These are phyloP conservation scores for Gadopsis bispinosus DNA, from an alignment of 2,797 vertebrate species.

Conservation along the genomic window DNA sequence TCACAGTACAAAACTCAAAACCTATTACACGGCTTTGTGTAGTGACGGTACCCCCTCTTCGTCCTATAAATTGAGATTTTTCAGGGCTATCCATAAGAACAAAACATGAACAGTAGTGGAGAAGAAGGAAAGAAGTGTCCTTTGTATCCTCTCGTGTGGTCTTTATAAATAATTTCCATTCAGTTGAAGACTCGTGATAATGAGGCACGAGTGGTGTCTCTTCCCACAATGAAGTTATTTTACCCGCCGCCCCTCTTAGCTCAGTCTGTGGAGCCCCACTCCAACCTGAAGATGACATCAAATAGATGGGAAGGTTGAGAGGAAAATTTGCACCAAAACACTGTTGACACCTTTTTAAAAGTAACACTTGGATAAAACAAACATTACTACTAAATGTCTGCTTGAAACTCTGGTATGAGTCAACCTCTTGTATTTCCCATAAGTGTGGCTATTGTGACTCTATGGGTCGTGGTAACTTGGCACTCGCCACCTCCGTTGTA, in stretches of 20 bases:
- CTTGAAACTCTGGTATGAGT: background rate
- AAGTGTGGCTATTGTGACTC: background rate
- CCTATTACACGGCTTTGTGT: background rate
- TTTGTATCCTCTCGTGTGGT: background rate
- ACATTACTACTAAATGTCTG: background rate
- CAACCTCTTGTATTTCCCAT: background rate
- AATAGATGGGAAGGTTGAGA: background rate
- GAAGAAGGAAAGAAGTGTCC: background rate
- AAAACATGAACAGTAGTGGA: background rate
- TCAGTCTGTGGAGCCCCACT: background rate
- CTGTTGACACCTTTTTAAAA: background rate
- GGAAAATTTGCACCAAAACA: background rate
- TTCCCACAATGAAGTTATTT: background rate
- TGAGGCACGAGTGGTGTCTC: background rate
- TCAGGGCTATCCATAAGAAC: background rate
- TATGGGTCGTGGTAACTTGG: too few relatives aligned
- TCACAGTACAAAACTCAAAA: background rate
- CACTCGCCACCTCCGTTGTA: too few relatives aligned
- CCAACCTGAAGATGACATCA: background rate
- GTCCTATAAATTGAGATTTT: background rate
- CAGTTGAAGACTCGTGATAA: background rate
- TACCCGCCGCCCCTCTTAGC: background rate
- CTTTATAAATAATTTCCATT: constrained; percentile 9
- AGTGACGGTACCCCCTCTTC: background rate
- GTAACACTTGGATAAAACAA: background rate